Evolutionary conservation across 2,888 invertebrate species (phyloP).

Genomic region (Microplitis manilae): DNA sequence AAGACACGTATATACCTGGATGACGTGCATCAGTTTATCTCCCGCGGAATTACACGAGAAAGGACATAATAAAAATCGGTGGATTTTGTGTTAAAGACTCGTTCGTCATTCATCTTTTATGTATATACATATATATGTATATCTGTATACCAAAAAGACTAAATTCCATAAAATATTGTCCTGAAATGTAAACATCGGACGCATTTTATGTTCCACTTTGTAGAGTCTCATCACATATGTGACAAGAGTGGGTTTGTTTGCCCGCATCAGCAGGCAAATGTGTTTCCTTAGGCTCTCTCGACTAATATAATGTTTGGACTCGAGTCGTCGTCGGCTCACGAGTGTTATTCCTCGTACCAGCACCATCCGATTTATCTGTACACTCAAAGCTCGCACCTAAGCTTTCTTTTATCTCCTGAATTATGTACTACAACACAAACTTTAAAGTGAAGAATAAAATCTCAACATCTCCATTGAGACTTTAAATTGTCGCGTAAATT

Average conservation of each 20-base stretch:
- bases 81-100: neutral
- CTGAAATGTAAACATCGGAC: slow-evolving; percentile 63
- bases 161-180: slow-evolving; percentile 61
- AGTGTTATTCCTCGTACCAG: slow-evolving; percentile 19
- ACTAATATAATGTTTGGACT: slow-evolving; percentile 67
- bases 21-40: neutral
- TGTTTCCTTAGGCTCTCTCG: slow-evolving; percentile 66
- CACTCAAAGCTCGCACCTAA: neutral
- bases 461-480: slow-evolving; percentile 16
- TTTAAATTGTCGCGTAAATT: slow-evolving; percentile 9
- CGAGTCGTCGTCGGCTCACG: slow-evolving; percentile 13
- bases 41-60: neutral
- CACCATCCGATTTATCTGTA: slow-evolving; percentile 31
- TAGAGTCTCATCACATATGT: slow-evolving; percentile 56
- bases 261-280: slow-evolving; percentile 65
- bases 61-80: neutral
- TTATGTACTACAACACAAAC: too few species aligned
- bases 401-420: too few species aligned
- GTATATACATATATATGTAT: slow-evolving; percentile 12
- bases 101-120: too few species aligned
- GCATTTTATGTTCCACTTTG: slow-evolving; percentile 62
- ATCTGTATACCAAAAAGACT: slow-evolving; percentile 61
- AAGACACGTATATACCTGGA: neutral
- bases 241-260: slow-evolving; percentile 58
- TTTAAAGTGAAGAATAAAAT: neutral